These are phyloP conservation scores for Dasyornis broadbenti DNA, from an alignment of 2,113 vertebrate species.

Conservation along the genomic window DNA sequence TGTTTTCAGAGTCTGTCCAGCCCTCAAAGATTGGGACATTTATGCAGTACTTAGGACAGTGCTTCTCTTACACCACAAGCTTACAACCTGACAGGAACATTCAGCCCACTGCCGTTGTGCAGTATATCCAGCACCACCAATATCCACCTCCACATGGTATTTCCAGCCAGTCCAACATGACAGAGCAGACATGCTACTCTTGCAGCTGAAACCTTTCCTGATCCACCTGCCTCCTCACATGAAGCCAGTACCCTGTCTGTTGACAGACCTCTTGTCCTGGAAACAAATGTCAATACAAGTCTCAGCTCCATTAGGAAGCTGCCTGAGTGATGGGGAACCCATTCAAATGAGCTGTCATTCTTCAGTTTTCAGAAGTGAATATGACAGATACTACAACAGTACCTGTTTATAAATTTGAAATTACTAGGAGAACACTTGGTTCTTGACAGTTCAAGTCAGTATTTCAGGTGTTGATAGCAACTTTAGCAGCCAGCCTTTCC, in stretches of 20 bases:
- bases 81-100: accelerated
- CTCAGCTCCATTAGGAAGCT: background rate
- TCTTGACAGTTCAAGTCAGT: background rate
- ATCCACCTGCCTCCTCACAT: accelerated
- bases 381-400: background rate
- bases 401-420: background rate
- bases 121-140: background rate
- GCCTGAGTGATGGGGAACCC: accelerated
- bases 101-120: background rate
- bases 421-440: background rate
- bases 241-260: accelerated
- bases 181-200: accelerated
- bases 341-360: background rate
- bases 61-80: background rate
- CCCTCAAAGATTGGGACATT: background rate
- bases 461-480: background rate
- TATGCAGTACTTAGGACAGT: background rate
- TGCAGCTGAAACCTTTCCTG: background rate
- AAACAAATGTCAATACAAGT: background rate
- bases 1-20: background rate
- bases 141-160: accelerated
- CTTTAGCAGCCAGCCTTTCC: background rate
- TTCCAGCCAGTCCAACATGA: background rate
- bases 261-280: background rate
- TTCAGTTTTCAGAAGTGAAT: background rate